These are phyloP conservation scores for Xenus cinereus DNA, from an alignment of 2,113 vertebrate genomes.

Conservation along the genomic window DNA sequence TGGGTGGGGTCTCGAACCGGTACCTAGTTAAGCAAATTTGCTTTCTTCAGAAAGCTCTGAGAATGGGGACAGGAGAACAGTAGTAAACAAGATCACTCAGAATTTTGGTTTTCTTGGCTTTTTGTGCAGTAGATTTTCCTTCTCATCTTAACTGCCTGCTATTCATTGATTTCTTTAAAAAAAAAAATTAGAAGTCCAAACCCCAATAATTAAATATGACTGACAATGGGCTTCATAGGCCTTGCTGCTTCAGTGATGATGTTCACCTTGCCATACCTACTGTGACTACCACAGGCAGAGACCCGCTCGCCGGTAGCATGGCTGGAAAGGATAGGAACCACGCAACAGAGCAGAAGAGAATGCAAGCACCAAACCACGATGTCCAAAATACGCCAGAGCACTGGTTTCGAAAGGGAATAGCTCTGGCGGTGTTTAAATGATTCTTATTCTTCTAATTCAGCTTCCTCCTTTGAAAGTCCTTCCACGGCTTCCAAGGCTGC, in stretches of 20 bases:
- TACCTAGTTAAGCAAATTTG: background rate
- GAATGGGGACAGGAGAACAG: background rate
- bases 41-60: background rate
- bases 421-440: background rate
- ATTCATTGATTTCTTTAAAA: background rate
- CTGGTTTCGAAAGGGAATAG: background rate
- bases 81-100: background rate
- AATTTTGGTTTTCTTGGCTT: background rate
- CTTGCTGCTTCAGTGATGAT: background rate
- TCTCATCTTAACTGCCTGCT: background rate
- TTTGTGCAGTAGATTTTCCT: background rate
- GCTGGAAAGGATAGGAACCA: background rate
- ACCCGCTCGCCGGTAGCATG: fast-evolving
- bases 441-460: background rate
- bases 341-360: fast-evolving
- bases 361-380: background rate
- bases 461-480: background rate
- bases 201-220: background rate
- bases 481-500: background rate
- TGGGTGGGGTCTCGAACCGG: background rate
- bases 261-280: background rate
- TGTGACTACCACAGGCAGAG: background rate
- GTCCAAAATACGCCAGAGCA: background rate
- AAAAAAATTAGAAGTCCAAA: background rate
- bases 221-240: background rate